Evolutionary conservation across 2,888 invertebrate species (phyloP).

Genomic region (Desoria tigrina): DNA sequence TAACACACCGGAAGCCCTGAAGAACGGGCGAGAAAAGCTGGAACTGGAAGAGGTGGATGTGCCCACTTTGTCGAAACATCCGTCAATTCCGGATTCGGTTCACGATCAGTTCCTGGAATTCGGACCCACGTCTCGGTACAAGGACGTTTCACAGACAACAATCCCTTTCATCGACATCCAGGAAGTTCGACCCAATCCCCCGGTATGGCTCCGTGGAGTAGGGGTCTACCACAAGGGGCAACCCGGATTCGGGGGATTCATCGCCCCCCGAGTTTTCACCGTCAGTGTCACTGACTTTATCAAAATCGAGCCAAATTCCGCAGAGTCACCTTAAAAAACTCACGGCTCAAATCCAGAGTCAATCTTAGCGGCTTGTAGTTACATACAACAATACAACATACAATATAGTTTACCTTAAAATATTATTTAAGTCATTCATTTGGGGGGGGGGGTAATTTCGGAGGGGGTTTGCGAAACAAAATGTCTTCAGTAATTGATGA

Average conservation of each 20-base stretch:
- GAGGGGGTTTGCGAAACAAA: too few relatives aligned
- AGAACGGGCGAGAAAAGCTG: conserved; percentile 57
- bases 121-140: conserved; percentile 43
- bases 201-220: conserved; percentile 55
- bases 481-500: too few relatives aligned
- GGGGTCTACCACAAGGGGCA: conserved; percentile 55
- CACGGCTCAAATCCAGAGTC: neutral
- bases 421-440: neutral
- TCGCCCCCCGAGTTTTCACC: conserved; percentile 53
- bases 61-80: conserved; percentile 45
- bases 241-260: conserved; percentile 55
- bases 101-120: conserved; percentile 52
- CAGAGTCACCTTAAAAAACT: neutral
- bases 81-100: conserved; percentile 51
- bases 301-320: conserved; percentile 10
- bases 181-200: conserved; percentile 54
- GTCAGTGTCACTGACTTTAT: conserved; percentile 47
- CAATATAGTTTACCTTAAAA: too few relatives aligned
- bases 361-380: neutral
- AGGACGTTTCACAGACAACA: conserved; percentile 56
- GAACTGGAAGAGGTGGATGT: conserved; percentile 48
- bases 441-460: too few relatives aligned
- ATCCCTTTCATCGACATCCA: conserved; percentile 56
- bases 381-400: neutral
- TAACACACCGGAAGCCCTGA: conserved; percentile 68